phyloP scores from a whole-genome alignment of 92 coral and sea anemone species.

The Zoanthus gigantus region DNA sequence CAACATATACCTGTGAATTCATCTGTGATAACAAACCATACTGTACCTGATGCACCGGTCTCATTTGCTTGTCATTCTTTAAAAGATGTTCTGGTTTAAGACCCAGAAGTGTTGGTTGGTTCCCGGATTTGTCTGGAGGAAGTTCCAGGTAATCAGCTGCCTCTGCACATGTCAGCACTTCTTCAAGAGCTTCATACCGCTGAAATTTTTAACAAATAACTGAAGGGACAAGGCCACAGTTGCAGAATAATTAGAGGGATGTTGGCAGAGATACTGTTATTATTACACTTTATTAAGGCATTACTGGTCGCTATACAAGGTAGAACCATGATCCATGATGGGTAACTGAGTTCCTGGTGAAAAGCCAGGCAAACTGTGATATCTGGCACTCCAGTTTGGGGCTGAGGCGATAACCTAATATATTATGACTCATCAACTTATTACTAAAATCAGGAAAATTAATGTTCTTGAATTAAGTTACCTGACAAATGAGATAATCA shows the following conservation, averaged over 20 bases:
- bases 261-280: background rate
- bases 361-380: too few relatives aligned
- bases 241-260: background rate
- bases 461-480: too few relatives aligned
- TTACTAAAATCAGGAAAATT: too few relatives aligned
- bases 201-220: slow-evolving; percentile 8
- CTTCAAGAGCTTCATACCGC: slow-evolving; percentile 75
- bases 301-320: too few relatives aligned
- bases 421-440: too few relatives aligned
- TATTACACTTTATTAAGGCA: background rate
- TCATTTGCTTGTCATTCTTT: slow-evolving; percentile 69
- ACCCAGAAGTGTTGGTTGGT: slow-evolving; percentile 82
- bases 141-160: slow-evolving; percentile 80
- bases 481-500: too few relatives aligned
- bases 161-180: slow-evolving; percentile 77
- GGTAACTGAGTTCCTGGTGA: too few relatives aligned
- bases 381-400: too few relatives aligned
- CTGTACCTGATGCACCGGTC: slow-evolving; percentile 73
- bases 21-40: background rate
- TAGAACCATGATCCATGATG: too few relatives aligned
- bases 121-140: slow-evolving; percentile 77
- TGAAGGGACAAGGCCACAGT: too few relatives aligned
- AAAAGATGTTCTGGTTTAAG: slow-evolving; percentile 74
- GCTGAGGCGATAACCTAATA: too few relatives aligned
- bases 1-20: too few relatives aligned